phyloP scores from a whole-genome alignment of 1,140 invertebrate species.

The Drosophila sulfurigaster region DNA sequence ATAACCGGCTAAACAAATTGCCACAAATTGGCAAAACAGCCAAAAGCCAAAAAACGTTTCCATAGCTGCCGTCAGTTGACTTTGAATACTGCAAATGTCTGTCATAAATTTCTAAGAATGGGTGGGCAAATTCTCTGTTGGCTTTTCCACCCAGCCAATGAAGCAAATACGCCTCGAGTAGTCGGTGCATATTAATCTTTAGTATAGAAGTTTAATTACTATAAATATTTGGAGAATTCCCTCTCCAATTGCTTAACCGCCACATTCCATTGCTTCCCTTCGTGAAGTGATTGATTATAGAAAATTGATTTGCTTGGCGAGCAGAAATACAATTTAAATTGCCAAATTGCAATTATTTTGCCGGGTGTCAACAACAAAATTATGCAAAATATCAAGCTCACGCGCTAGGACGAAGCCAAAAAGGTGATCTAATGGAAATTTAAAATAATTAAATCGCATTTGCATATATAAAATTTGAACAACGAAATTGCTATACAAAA shows the following conservation, averaged over 20 bases:
- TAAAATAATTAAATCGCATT: constrained; percentile 4
- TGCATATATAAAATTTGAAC: neutral
- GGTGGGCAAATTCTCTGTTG: neutral
- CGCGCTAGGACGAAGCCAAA: neutral
- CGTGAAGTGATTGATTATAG: constrained; percentile 5
- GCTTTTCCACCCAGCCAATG: neutral
- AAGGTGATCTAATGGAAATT: neutral
- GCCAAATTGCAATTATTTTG: constrained; percentile 5
- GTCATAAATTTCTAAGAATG: constrained; percentile 17
- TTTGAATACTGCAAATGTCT: constrained; percentile 27
- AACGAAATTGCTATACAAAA: neutral
- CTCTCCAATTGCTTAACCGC: neutral
- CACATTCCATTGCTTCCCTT: neutral
- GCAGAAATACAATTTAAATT: constrained; percentile 10
- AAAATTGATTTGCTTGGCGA: neutral
- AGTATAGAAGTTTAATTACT: constrained; percentile 4
- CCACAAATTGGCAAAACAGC: constrained; percentile 27
- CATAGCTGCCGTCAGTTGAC: constrained; percentile 16
- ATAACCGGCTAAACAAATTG: constrained; percentile 42
- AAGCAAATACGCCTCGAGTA: neutral
- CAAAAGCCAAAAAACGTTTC: constrained; percentile 31
- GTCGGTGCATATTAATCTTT: neutral
- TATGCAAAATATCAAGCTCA: neutral
- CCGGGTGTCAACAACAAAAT: neutral
- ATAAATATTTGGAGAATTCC: neutral